Conservation (phyloP, 2,797 vertebrate species). For the Austrolebias charrua region DNA sequence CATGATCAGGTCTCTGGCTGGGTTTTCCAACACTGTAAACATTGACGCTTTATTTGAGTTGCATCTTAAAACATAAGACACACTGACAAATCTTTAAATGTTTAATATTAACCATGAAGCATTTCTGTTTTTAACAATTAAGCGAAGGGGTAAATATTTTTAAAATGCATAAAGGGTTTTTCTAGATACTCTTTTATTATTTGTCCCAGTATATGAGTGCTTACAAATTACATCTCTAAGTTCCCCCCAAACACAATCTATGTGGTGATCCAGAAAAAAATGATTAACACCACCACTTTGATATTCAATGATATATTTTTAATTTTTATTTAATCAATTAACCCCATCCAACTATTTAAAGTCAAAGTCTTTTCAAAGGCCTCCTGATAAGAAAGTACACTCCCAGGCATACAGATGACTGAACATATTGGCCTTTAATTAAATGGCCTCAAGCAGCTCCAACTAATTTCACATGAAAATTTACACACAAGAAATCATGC, state of each 20-base stretch:
- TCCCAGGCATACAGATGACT: slow-evolving; percentile 1
- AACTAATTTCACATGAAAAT: slow-evolving; percentile 67
- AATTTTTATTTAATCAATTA: not conserved
- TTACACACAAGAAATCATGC: slow-evolving; percentile 46
- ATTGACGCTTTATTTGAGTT: not conserved
- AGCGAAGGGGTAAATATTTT: no score
- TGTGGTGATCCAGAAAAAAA: not conserved
- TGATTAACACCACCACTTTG: not conserved
- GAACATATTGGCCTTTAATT: slow-evolving; percentile 31
- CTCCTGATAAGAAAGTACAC: not conserved
- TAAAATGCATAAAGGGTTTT: no score
- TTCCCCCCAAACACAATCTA: no score
- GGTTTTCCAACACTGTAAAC: not conserved
- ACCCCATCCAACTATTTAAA: not conserved
- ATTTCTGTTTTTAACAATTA: no score
- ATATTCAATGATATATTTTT: slow-evolving; percentile 3
- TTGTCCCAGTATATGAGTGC: not conserved
- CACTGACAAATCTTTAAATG: no score
- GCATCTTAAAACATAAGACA: no score
- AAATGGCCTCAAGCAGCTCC: slow-evolving; percentile 40
- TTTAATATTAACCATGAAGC: no score
- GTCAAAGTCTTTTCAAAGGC: slow-evolving; percentile 10
- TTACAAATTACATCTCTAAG: not conserved
- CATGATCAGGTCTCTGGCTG: not conserved
- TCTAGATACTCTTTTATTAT: no score